These are phyloP conservation scores for Cosmia pyralina DNA, from an alignment of 2,888 invertebrate species.

Conservation along the genomic window DNA sequence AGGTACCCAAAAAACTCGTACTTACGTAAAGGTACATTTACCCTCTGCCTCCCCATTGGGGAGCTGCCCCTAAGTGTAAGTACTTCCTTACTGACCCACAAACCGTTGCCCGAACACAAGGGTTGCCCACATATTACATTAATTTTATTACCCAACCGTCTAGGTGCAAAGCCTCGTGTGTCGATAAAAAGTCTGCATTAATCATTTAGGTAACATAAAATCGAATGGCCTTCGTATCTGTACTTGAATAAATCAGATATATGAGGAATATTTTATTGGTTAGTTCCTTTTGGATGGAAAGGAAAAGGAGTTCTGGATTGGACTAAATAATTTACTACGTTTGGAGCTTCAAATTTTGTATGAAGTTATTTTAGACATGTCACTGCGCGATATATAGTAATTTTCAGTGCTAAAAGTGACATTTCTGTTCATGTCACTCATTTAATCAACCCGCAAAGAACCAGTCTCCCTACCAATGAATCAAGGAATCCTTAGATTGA, in stretches of 20 bases:
- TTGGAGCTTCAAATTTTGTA: too few relatives aligned
- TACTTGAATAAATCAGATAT: constrained; percentile 60
- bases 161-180: constrained; percentile 48
- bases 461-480: too few relatives aligned
- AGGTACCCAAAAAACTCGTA: constrained; percentile 14
- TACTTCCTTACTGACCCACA: constrained; percentile 45
- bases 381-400: background rate
- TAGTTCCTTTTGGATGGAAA: constrained; percentile 6
- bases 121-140: constrained; percentile 52
- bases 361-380: too few relatives aligned
- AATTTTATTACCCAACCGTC: constrained; percentile 53
- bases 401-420: background rate
- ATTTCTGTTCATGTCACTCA: background rate
- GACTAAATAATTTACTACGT: constrained; percentile 30
- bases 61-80: constrained; percentile 28
- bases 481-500: too few relatives aligned
- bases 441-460: background rate
- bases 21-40: background rate
- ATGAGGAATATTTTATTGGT: constrained; percentile 53
- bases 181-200: constrained; percentile 59
- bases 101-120: constrained; percentile 28
- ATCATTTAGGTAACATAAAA: constrained; percentile 64
- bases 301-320: background rate
- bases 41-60: constrained; percentile 2
- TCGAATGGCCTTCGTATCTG: constrained; percentile 51